These are phyloP conservation scores for Nesogale talazaci DNA, from an alignment of 2,113 vertebrate species.

Conservation along the genomic window DNA sequence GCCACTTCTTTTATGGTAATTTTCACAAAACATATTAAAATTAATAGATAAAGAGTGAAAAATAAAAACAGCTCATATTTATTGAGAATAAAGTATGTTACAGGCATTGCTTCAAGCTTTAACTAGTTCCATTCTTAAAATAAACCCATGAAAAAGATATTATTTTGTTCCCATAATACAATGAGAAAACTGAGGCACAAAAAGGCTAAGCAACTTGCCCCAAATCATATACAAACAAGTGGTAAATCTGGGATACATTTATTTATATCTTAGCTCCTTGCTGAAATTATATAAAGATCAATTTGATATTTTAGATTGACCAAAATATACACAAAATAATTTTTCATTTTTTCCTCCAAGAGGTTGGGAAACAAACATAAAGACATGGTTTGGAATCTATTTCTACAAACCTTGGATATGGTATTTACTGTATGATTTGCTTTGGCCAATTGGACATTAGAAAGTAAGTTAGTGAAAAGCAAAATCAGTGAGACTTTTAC, in stretches of 20 bases:
- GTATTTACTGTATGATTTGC: background rate
- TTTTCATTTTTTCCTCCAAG: background rate
- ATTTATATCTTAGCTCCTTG: no score
- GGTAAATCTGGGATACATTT: background rate
- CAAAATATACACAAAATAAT: background rate
- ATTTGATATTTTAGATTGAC: background rate
- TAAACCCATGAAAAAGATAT: background rate
- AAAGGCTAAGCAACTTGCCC: background rate
- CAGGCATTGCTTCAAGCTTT: background rate
- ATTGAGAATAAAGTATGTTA: background rate
- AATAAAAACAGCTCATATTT: background rate
- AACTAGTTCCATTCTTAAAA: slow-evolving; percentile 12
- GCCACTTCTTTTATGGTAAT: background rate
- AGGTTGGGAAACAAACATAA: background rate
- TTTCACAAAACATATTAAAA: slow-evolving; percentile 26
- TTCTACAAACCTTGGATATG: background rate
- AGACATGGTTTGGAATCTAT: background rate
- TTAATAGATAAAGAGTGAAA: background rate
- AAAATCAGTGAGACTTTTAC: no score
- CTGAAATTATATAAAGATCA: background rate
- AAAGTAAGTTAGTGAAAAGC: background rate
- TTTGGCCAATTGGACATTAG: background rate
- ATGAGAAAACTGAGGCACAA: background rate
- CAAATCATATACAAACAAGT: background rate
- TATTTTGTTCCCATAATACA: background rate